Evolutionary conservation across 2,797 vertebrate genomes (phyloP).

Genomic region (Myripristis jacobus): DNA sequence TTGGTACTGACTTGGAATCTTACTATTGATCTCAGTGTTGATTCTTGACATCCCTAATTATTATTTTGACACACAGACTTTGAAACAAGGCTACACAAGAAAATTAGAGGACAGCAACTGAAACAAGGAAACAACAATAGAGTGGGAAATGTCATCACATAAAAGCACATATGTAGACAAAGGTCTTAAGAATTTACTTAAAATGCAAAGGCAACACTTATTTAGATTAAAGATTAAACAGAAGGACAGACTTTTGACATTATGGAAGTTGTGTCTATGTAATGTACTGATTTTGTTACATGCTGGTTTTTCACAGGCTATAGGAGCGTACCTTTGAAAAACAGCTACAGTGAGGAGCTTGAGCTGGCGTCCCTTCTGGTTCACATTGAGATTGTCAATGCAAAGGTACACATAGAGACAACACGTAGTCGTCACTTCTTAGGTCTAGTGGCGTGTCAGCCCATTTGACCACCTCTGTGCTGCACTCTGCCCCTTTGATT

Average conservation of each 20-base stretch:
- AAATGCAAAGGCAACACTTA: too few species aligned
- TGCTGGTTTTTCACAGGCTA: conserved; percentile 83
- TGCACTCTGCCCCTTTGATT: neutral
- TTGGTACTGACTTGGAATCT: too few species aligned
- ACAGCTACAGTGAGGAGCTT: conserved; percentile 96
- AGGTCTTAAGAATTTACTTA: neutral
- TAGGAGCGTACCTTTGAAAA: conserved; percentile 93
- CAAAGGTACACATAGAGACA: conserved; percentile 88
- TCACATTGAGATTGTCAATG: conserved; percentile 90
- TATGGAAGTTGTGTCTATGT: neutral
- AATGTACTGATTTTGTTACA: neutral
- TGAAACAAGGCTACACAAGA: too few species aligned
- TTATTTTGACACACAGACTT: neutral
- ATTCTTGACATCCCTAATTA: neutral
- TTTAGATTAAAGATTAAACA: too few species aligned
- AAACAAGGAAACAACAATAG: too few species aligned
- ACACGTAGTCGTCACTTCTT: too few species aligned
- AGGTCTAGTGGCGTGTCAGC: neutral
- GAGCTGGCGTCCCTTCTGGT: conserved; percentile 93
- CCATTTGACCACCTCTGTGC: too few species aligned
- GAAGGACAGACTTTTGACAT: too few species aligned
- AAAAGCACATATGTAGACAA: too few species aligned
- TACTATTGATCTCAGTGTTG: too few species aligned
- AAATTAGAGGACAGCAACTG: too few species aligned
- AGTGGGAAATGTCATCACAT: too few species aligned